A percentile compares a stretch with the other conserved stretches of the same genome.
Evolutionary conservation across 2,113 vertebrate genomes (phyloP).

Genomic region (Dipodomys stephensi): DNA sequence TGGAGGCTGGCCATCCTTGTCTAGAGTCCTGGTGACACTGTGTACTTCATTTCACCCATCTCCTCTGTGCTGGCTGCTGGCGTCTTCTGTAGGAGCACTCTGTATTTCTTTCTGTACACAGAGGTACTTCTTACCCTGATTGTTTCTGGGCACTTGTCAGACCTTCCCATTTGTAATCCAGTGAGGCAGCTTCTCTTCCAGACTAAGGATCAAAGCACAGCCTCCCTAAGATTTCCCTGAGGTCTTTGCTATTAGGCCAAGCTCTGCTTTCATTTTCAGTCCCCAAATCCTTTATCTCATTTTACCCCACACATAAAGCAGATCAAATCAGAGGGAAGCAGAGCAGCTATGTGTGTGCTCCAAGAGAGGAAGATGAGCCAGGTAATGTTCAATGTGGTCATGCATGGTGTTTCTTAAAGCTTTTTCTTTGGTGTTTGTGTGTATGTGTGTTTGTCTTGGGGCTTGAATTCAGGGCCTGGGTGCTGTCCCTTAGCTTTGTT

Average conservation of each 20-base stretch:
- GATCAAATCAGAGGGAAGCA: not conserved
- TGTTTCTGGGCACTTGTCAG: not conserved
- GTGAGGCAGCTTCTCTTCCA: not conserved
- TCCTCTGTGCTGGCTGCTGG: not conserved
- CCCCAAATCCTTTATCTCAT: not conserved
- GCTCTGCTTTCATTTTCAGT: not conserved
- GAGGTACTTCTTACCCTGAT: not conserved
- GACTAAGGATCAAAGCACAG: not conserved
- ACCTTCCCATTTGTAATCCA: not conserved
- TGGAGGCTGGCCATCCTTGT: not conserved
- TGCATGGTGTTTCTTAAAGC: not conserved
- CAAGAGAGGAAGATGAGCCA: not conserved
- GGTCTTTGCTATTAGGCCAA: not conserved
- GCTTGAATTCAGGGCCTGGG: no score
- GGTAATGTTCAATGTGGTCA: not conserved
- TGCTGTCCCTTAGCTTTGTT: no score
- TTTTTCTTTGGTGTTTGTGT: no score
- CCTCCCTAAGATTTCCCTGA: not conserved
- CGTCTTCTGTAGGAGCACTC: not conserved
- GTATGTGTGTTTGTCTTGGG: no score
- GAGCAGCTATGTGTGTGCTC: not conserved
- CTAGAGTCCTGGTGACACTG: not conserved
- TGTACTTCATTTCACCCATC: not conserved
- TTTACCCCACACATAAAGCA: not conserved
- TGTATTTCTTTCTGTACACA: not conserved